Evolutionary conservation across 2,113 vertebrate species (phyloP), one percentile per base, ranked within the genome.

Genomic region (Montifringilla adamsi): DNA sequence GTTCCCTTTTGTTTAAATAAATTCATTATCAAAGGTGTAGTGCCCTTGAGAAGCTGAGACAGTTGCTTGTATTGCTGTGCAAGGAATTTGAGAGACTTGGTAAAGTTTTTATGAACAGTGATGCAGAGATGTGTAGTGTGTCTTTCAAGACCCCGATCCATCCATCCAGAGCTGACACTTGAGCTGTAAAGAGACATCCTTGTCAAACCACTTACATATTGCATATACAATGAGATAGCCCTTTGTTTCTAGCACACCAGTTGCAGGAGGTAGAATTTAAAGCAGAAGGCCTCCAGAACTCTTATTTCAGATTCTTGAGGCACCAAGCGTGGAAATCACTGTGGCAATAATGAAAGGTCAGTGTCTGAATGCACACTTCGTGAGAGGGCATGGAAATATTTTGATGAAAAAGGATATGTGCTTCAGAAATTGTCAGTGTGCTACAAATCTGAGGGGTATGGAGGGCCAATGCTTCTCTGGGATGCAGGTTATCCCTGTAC

Each of bases 11-110:
- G 73, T 96, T 95, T 95, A 94, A 97, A 87, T 73, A 70, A 89
- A 95, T 97, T 96, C 94, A 89, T 97, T 96, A 96, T 92, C 94
- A 96, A 96, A 97, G 94, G 73, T 95, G 80, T 76, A 89, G 93
- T 93, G 97, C 96, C 96, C 95, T 97, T 97, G 95, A 97, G 94
- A 96, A 96, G 93, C 86, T 28, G 78, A 97, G 88, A 83, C 77
- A 43, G 78, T 83, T 87, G 76, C 88, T 66, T 93, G 66, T 75
- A 58, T 35, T 96, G 92, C 97, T 97, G 94, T 92, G 94, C 96
- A 93, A 97, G 95, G 92, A 92, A 97, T 96, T 97, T 92, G 77
- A 96, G 97, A 47, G 13, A 85, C 80, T 93, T 83, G 78, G 60
- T 83, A 3, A 96, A 96, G 95, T 96, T 95, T 96, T 92, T 89